These are phyloP conservation scores for Neosilurus hyrtlii DNA, from an alignment of 2,797 vertebrate species.

Conservation along the genomic window DNA sequence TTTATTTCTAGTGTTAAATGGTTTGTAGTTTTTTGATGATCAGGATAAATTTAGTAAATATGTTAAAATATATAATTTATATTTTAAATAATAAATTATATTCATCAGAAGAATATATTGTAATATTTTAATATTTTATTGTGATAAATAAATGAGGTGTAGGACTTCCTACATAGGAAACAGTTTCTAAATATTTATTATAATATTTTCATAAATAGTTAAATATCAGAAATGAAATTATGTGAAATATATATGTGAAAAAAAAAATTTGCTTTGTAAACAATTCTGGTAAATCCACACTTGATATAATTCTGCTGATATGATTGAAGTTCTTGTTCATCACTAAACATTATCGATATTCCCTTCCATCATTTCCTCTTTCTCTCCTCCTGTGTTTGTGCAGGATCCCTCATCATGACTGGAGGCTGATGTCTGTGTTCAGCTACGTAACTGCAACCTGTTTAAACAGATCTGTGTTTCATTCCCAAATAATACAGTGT, in stretches of 20 bases:
- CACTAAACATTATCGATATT: not conserved
- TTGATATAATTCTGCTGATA: not conserved
- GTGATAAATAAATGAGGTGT: too few species aligned
- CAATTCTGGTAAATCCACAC: not conserved
- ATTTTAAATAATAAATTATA: too few species aligned
- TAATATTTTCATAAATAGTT: too few species aligned
- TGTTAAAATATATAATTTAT: too few species aligned
- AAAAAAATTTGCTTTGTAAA: not conserved
- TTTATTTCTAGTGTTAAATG: too few species aligned
- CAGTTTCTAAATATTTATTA: too few species aligned
- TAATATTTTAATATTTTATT: too few species aligned
- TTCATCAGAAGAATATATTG: too few species aligned
- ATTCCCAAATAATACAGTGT: conserved; percentile 53
- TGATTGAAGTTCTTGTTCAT: not conserved
- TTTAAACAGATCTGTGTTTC: conserved; percentile 57
- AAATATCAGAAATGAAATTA: not conserved
- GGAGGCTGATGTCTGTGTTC: conserved; percentile 37
- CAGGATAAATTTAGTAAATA: too few species aligned
- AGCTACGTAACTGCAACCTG: conserved; percentile 49
- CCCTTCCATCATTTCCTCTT: conserved; percentile 17
- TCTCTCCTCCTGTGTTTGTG: not conserved
- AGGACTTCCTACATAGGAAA: too few species aligned
- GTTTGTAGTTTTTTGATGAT: too few species aligned
- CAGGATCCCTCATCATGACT: not conserved
- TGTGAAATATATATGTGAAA: too few species aligned